phyloP scores from a whole-genome alignment of 2,797 vertebrate genomes.

The Siniperca obscura region DNA sequence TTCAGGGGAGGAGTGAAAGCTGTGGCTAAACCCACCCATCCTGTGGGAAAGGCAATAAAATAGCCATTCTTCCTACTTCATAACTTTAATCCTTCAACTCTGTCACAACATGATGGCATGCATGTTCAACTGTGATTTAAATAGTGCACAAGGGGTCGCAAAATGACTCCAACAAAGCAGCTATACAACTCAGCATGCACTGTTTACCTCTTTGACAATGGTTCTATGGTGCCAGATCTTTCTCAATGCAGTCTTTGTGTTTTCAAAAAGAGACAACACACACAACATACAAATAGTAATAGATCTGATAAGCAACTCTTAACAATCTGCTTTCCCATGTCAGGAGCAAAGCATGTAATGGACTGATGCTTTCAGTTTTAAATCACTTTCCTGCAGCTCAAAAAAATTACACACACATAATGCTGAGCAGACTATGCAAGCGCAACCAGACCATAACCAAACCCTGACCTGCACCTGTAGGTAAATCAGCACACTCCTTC shows the following conservation, averaged over 20 bases:
- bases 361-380: neutral
- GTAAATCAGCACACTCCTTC: constrained; percentile 19
- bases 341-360: no score
- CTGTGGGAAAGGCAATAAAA: constrained; percentile 53
- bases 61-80: constrained; percentile 6
- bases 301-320: neutral
- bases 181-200: constrained; percentile 17
- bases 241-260: constrained; percentile 11
- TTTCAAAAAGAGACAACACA: constrained; percentile 1
- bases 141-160: constrained; percentile 9
- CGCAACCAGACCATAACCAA: neutral
- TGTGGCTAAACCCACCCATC: constrained; percentile 52
- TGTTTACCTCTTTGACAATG: constrained; percentile 26
- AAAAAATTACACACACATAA: constrained; percentile 19
- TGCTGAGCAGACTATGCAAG: neutral
- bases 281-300: neutral
- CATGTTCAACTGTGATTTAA: constrained; percentile 5
- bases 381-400: neutral
- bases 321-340: neutral
- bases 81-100: constrained; percentile 2
- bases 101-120: neutral
- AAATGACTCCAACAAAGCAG: constrained; percentile 23
- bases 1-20: constrained; percentile 45
- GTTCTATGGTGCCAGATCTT: constrained; percentile 31
- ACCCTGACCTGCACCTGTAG: neutral